Evolutionary conservation across 2,797 vertebrate genomes (phyloP).

Genomic region (Agapornis canus): DNA sequence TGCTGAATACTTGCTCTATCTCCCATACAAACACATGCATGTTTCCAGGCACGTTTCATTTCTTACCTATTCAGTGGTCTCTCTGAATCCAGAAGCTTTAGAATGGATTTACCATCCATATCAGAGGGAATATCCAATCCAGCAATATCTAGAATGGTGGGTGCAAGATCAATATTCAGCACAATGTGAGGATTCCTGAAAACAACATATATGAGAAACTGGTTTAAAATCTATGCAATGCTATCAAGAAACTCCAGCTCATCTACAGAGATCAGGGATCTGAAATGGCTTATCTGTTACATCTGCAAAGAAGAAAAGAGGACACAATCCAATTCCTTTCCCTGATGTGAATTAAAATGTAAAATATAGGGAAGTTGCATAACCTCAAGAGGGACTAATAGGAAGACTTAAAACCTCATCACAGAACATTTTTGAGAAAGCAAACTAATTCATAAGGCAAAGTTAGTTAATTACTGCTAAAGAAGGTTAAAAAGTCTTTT

Average conservation of each 20-base stretch:
- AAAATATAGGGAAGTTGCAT: background rate
- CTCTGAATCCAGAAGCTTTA: constrained; percentile 89
- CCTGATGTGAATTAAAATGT: background rate
- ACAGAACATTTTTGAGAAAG: background rate
- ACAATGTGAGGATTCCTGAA: constrained; percentile 92
- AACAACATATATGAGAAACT: background rate
- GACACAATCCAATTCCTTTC: background rate
- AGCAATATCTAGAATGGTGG: constrained; percentile 95
- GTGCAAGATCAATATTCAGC: constrained; percentile 94
- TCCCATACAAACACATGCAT: background rate
- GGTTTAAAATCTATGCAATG: background rate
- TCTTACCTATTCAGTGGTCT: constrained; percentile 87
- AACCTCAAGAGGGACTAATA: background rate
- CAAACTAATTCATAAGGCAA: background rate
- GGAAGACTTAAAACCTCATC: background rate
- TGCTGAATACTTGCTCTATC: background rate
- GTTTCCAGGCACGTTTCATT: background rate
- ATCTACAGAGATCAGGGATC: background rate
- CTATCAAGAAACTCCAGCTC: background rate
- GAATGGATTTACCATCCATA: constrained; percentile 95
- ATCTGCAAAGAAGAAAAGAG: background rate
- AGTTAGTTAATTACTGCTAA: background rate
- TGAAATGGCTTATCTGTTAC: background rate
- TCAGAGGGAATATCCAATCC: constrained; percentile 91
- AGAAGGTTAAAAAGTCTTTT: background rate